Evolutionary conservation across 2,888 invertebrate genomes (phyloP), one percentile per base, ranked within the genome.

Genomic region (Piscicola geometra): DNA sequence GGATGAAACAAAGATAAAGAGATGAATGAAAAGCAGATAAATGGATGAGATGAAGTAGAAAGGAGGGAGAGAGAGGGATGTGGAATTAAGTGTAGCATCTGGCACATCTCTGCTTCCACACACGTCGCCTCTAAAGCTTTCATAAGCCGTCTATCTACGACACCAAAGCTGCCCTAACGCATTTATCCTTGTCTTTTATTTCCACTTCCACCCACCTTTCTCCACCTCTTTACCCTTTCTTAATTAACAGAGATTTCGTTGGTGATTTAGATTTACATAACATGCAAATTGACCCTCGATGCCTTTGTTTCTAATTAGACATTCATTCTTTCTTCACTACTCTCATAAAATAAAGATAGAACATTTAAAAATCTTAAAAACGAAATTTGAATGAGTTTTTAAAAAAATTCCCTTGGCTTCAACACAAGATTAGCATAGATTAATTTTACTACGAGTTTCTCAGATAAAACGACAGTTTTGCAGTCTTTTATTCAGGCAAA

Each of bases 181-280:
- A 56, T 56, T 56, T 56, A 56, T 56, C 60, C n/a, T 56, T 56
- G 60, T n/a, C n/a, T n/a, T n/a, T n/a, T n/a, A n/a, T n/a, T n/a
- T n/a, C 60, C n/a, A 9, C 25, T 56, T 56, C 21, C n/a, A 18
- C 60, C 5, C n/a, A 3, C 25, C 60, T 25, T 3, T 5, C 25
- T 56, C 41, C n/a, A 3, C 12, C 60, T 18, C 25, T 56, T 56
- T n/a, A 56, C 60, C 60, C 25, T 25, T 25, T 25, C 60, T 56
- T 25, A 56, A 56, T 56, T 56, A 56, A 25, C 21, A 3, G 15
- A 56, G 60, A 56, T 56, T 56, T 56, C 21, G 3, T 25, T 56
- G n/a, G n/a, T n/a, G n/a, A 56, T n/a, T 5, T 21, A 56, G 60
- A 56, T 56, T 56, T 56, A 56, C 60, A 25, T 56, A 56, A 18